Evolutionary conservation across 2,797 vertebrate genomes (phyloP), one percentile per base, ranked within the genome.

Genomic region (Pteronotus mesoamericanus): DNA sequence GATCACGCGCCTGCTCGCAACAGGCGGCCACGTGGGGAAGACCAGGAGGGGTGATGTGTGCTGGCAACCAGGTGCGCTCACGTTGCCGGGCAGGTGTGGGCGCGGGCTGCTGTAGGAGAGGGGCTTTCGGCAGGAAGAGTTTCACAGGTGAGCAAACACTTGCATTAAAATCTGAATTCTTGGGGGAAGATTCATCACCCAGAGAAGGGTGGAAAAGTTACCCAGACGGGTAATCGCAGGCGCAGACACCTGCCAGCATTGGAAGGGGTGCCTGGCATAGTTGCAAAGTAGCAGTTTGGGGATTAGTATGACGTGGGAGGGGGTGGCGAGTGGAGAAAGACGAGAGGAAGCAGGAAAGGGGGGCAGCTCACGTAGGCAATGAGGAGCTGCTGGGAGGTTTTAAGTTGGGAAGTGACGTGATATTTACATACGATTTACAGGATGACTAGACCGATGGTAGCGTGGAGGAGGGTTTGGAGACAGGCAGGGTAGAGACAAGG

Each of bases 221-320:
- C 78, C 39, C 48, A 53, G 86, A 42, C 9, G 3, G 16, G 24
- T 14, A 39, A 24, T 0, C 10, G 59, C 12, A 10, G 9, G 22
- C n/a, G 44, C 18, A 21, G 32, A 53, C 64, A 32, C 66, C n/a
- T 48, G 11, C 74, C 55, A 26, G 21, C 7, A 4, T 3, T 4
- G 72, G 61, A n/a, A 64, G 5, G 34, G 68, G 44, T n/a, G 9
- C 29, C 9, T 4, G 37, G n/a, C 44, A 3, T 57, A 64, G 53
- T 10, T 82, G 39, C 68, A 69, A 64, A 26, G 37, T 4, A 34
- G 53, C 46, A 37, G 24, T n/a, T 59, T 8, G 19, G 61, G 39
- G 18, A 15, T 46, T 12, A 0, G 0, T 42, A 1, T 44, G 37
- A 32, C 51, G 0, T 8, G 4, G 46, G 34, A 48, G n/a, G 5